Conservation (phyloP, 2,797 vertebrate species). For the Mareca penelope region DNA sequence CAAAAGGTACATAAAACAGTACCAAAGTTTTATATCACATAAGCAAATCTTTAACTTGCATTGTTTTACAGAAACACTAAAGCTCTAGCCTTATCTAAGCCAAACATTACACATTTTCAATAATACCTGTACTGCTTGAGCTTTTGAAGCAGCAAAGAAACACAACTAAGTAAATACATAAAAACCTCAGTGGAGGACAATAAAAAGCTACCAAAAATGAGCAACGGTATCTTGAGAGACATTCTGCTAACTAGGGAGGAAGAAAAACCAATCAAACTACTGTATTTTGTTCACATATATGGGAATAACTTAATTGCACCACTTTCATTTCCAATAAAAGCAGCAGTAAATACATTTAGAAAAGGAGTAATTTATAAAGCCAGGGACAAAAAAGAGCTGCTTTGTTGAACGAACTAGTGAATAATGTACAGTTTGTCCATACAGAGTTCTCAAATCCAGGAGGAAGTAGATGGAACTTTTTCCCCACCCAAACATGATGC, state of each 20-base stretch:
- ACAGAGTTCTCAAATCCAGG: background rate
- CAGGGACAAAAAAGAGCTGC: background rate
- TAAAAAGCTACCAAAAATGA: background rate
- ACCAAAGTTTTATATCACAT: background rate
- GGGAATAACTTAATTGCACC: background rate
- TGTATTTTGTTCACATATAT: background rate
- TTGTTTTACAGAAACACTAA: slow-evolving; percentile 38
- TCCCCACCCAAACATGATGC: background rate
- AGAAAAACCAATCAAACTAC: background rate
- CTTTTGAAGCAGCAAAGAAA: background rate
- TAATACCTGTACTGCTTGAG: background rate
- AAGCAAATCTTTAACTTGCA: slow-evolving; percentile 39
- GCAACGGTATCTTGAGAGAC: background rate
- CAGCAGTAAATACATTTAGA: background rate
- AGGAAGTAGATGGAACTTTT: background rate
- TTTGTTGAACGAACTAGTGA: background rate
- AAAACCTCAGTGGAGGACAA: background rate
- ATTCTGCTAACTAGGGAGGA: background rate
- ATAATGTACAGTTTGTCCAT: background rate
- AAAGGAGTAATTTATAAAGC: background rate
- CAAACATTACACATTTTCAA: slow-evolving; percentile 5
- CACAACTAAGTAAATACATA: background rate
- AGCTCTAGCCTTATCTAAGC: slow-evolving; percentile 40
- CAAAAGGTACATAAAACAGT: background rate
- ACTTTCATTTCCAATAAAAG: background rate